Evolutionary conservation across 2,113 vertebrate genomes (phyloP).

Genomic region (Beaufortia kweichowensis): DNA sequence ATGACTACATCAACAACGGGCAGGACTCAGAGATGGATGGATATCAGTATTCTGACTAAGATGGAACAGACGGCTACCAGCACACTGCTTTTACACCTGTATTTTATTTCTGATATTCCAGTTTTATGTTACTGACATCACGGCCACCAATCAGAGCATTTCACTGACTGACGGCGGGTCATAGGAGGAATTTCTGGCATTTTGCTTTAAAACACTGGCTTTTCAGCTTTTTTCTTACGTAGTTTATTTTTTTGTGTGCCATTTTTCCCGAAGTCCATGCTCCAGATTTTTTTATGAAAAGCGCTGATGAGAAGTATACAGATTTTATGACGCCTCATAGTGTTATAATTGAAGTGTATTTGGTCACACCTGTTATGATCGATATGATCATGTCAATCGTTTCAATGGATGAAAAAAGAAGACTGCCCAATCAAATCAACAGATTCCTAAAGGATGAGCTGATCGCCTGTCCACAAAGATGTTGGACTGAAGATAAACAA

Average conservation of each 20-base stretch:
- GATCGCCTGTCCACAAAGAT: background rate
- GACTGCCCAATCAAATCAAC: constrained; percentile 1
- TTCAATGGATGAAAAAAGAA: background rate
- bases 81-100: constrained; percentile 36
- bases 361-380: background rate
- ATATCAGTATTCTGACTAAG: constrained; percentile 85
- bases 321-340: constrained; percentile 32
- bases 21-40: constrained; percentile 75
- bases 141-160: constrained; percentile 9
- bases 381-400: background rate
- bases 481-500: too few species aligned
- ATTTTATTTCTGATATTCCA: constrained; percentile 42
- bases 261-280: constrained; percentile 22
- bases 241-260: constrained; percentile 23
- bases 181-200: constrained; percentile 7
- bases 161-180: constrained; percentile 1
- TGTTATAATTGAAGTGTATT: constrained; percentile 2
- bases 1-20: constrained; percentile 67
- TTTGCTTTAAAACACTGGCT: constrained; percentile 34
- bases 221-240: constrained; percentile 35
- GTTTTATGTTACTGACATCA: constrained; percentile 44
- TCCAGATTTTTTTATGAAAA: background rate
- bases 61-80: constrained; percentile 33
- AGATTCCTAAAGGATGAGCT: background rate
- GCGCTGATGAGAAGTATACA: background rate